These are phyloP conservation scores for Xerus rutilus DNA, from an alignment of 2,797 vertebrate species.

Conservation along the genomic window DNA sequence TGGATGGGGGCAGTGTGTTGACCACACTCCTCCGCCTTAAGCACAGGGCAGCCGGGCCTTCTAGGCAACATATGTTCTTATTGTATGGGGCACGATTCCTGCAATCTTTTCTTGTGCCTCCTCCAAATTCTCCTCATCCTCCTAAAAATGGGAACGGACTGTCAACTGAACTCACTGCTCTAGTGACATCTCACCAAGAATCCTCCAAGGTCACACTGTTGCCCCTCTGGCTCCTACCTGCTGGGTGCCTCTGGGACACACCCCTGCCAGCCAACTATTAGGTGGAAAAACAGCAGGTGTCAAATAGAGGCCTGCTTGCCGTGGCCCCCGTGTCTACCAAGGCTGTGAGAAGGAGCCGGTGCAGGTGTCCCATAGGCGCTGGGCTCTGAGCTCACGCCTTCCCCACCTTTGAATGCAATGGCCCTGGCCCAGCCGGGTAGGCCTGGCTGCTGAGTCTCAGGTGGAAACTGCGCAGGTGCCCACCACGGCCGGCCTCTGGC, in stretches of 20 bases:
- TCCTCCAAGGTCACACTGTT: accelerated
- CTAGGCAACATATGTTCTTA: neutral
- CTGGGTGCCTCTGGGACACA: accelerated
- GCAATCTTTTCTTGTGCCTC: neutral
- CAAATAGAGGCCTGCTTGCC: too few relatives aligned
- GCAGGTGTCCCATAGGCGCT: accelerated
- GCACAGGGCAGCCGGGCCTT: accelerated
- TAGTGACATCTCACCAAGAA: neutral
- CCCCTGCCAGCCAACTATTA: too few relatives aligned
- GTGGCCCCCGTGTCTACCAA: too few relatives aligned
- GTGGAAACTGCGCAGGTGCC: accelerated
- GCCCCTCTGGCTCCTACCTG: accelerated
- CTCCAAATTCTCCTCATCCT: neutral
- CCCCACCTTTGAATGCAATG: too few relatives aligned
- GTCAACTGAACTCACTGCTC: accelerated
- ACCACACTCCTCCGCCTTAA: too few relatives aligned
- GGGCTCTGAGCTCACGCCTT: accelerated
- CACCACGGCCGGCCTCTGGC: neutral
- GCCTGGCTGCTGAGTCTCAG: accelerated
- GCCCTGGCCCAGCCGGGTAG: accelerated
- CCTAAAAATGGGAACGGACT: neutral
- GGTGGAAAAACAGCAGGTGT: too few relatives aligned
- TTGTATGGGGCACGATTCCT: neutral
- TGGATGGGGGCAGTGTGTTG: too few relatives aligned
- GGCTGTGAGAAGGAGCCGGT: accelerated